Evolutionary conservation across 2,888 invertebrate species (phyloP).

Genomic region (Leptopilina syphax): DNA sequence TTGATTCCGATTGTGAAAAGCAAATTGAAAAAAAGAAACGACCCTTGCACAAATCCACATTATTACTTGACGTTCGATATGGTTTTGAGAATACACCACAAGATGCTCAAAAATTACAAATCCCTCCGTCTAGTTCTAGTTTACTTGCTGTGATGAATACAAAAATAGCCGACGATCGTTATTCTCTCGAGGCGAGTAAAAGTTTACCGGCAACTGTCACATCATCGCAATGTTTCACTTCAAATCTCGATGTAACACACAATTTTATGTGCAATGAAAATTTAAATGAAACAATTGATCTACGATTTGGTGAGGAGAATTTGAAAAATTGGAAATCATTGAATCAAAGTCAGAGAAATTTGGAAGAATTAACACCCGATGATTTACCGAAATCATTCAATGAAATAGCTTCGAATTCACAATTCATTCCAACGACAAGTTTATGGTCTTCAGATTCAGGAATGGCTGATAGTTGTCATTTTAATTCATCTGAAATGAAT

Average conservation of each 20-base stretch:
- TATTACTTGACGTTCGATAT: slow-evolving; percentile 72
- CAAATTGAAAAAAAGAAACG: slow-evolving; percentile 34
- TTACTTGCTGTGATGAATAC: slow-evolving; percentile 50
- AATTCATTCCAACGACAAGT: slow-evolving; percentile 58
- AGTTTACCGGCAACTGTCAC: slow-evolving; percentile 61
- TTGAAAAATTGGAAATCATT: slow-evolving; percentile 59
- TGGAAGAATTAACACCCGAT: slow-evolving; percentile 5
- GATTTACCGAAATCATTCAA: slow-evolving; percentile 40
- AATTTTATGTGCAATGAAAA: slow-evolving; percentile 42
- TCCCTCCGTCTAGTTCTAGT: slow-evolving; percentile 51
- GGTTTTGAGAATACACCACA: slow-evolving; percentile 58
- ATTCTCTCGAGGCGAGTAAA: slow-evolving; percentile 60
- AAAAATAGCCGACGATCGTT: slow-evolving; percentile 29
- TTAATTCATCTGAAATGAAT: slow-evolving; percentile 69
- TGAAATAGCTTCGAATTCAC: slow-evolving; percentile 27
- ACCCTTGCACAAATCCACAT: slow-evolving; percentile 67
- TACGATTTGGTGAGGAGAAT: slow-evolving; percentile 49
- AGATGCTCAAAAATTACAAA: slow-evolving; percentile 18
- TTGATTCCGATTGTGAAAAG: slow-evolving; percentile 54
- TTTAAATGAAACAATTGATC: not conserved
- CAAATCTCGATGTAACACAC: slow-evolving; percentile 51
- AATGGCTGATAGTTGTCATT: slow-evolving; percentile 87
- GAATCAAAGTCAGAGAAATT: slow-evolving; percentile 44
- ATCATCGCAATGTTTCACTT: slow-evolving; percentile 27
- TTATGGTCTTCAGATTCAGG: slow-evolving; percentile 86